Evolutionary conservation across 2,113 vertebrate genomes (phyloP), one percentile per base, ranked within the genome.

Genomic region (Percopsis transmontana): DNA sequence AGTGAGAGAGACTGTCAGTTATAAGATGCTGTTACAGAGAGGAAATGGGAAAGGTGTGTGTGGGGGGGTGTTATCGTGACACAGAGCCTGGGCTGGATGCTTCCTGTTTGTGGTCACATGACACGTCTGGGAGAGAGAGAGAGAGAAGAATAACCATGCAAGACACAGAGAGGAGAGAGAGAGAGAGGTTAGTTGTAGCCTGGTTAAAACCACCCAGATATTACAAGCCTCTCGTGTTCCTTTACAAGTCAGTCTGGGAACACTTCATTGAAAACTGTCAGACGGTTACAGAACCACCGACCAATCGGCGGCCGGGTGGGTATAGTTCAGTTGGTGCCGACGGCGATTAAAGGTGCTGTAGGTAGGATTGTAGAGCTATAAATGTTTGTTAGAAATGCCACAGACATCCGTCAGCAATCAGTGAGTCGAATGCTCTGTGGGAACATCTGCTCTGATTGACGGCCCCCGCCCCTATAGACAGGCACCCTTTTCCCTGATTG

Each of bases 61-160:
- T 55, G 54, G 24, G 33, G 15, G 62, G 7, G 44, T 42, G 79
- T 72, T 89, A 89, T 72, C 88, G 88, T 64, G 88, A 89, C 44
- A 89, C 65, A 40, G 86, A 84, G 77, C 84, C 88, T 0, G 88
- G 88, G 72, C 86, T 88, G 67, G 86, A 42, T 2, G 47, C 78
- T 19, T 85, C 85, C 74, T 85, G 69, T 79, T 77, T 85, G 60
- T 57, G 71, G 68, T 80, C 76, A 19, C 76, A 41, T 80, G 86
- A 75, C 76, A 88, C 40, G 64, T 86, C 88, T 89, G 74, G 62
- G 64, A 52, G 65, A 41, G 12, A 14, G 2, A 27, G 21, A 16
- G 44, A n/a, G 52, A 42, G 27, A 13, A 11, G 13, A 14, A 54
- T 10, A 27, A 12, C 27, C 5, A n/a, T 8, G 54, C 13, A n/a